Evolutionary conservation across 1,140 invertebrate species (phyloP), one percentile per base, ranked within the genome.

Genomic region (Parasteatoda tepidariorum): DNA sequence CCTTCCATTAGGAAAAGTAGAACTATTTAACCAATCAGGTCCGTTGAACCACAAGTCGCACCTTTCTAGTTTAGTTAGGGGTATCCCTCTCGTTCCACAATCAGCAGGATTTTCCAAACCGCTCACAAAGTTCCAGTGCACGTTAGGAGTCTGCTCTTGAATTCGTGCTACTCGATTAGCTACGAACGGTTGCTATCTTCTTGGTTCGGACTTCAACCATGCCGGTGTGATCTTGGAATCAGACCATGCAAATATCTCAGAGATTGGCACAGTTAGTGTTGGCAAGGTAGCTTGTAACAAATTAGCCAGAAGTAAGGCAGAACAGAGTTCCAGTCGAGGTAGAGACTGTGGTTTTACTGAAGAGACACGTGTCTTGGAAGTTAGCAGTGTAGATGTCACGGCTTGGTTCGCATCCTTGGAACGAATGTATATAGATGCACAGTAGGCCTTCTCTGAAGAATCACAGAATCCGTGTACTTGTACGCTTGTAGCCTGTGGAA

Each of bases 201-300:
- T 70, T 9, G 86, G 86, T 9, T 79, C 68, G 26, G 85, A 84
- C 28, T 82, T 41, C 5, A 90, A 85, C 89, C 89, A 89, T 3
- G 73, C 73, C 9, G 90, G 48, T 0, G 86, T 87, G 7, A 88
- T 88, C 24, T 85, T 87, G 0, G 89, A 89, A 84, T 90, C 84
- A 3, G 62, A 86, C 9, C 78, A 75, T 38, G n/a, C 48, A 24
- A 55, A 84, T 7, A 68, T 83, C 57, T 82, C 73, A 22, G 33
- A 18, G 13, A 84, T 83, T 31, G 84, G 84, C 55, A 84, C 67
- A 33, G 38, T 85, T 41, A 86, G 84, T 13, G 54, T 74, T 30
- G 76, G 55, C n/a, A 59, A 84, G 24, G 26, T 81, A 41, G 41
- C 5, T 5, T 38, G n/a, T 34, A 76, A 26, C n/a, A 62, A 54